Evolutionary conservation across 1,140 invertebrate species (phyloP).

Genomic region (Eurosta solidaginis): DNA sequence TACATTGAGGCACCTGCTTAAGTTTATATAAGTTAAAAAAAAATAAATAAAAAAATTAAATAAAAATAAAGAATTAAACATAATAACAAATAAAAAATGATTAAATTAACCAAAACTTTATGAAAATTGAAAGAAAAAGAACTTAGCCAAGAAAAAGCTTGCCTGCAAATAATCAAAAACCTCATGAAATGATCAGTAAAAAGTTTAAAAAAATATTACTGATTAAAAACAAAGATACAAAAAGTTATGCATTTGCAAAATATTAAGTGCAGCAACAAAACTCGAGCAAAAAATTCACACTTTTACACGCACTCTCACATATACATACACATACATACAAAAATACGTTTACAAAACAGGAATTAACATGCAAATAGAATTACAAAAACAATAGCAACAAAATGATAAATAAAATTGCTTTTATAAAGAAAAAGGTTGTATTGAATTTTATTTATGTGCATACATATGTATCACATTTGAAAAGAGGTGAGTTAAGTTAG

Average conservation of each 20-base stretch:
- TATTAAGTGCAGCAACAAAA: not conserved
- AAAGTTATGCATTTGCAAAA: conserved; percentile 14
- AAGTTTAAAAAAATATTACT: not conserved
- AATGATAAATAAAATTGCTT: conserved; percentile 20
- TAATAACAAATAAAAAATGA: not conserved
- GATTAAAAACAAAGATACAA: conserved; percentile 1
- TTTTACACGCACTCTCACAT: not conserved
- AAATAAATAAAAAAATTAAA: not conserved
- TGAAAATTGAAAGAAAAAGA: not conserved
- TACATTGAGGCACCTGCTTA: not conserved
- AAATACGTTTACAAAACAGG: too few relatives aligned
- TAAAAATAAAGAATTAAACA: not conserved
- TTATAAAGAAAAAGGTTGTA: not conserved
- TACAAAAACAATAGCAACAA: conserved; percentile 5
- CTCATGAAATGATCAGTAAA: conserved; percentile 8
- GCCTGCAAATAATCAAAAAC: conserved; percentile 16
- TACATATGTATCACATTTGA: too few relatives aligned
- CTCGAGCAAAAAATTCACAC: not conserved
- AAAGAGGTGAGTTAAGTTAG: not conserved
- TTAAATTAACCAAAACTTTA: not conserved
- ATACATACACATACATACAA: conserved; percentile 12
- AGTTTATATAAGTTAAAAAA: not conserved
- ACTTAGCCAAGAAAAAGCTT: not conserved
- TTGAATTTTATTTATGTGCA: too few relatives aligned
- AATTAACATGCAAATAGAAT: not conserved